A percentile compares a stretch with the other conserved stretches of the same genome.
Conservation (phyloP, 2,113 vertebrate genomes). For the Seriola aureovittata region DNA sequence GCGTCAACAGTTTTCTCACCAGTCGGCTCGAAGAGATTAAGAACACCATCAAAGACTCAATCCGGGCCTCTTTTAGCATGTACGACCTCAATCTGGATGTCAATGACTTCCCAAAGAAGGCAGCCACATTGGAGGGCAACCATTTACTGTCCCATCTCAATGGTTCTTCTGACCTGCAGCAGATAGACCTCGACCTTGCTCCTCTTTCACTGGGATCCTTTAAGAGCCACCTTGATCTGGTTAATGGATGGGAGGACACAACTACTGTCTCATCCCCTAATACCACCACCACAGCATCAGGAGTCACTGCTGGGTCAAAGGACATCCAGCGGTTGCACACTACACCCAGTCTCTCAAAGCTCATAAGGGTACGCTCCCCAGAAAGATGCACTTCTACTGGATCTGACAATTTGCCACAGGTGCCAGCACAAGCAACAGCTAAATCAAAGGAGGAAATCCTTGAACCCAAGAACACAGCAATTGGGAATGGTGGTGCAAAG, state of each 20-base stretch:
- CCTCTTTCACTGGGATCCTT: conserved; percentile 92
- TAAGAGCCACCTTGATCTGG: conserved; percentile 89
- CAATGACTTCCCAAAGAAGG: conserved; percentile 95
- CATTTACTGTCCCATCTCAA: conserved; percentile 93
- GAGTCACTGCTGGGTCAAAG: conserved; percentile 70
- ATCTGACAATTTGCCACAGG: conserved; percentile 72
- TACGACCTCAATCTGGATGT: conserved; percentile 96
- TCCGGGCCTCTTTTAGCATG: conserved; percentile 94
- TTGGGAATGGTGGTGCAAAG: conserved; percentile 78
- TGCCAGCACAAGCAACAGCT: conserved; percentile 71
- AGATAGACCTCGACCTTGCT: conserved; percentile 95
- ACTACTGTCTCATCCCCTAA: conserved; percentile 65
- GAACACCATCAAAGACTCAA: conserved; percentile 98
- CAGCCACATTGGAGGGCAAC: conserved; percentile 91
- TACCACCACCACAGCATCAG: conserved; percentile 38
- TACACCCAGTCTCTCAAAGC: conserved; percentile 92
- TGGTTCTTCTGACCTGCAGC: conserved; percentile 91
- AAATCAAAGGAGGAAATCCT: conserved; percentile 81
- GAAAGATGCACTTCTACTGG: conserved; percentile 83
- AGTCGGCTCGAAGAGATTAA: conserved; percentile 98
- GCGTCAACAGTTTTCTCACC: conserved; percentile 97
- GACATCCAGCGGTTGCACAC: conserved; percentile 91
- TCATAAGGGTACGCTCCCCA: conserved; percentile 93
- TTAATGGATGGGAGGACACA: conserved; percentile 83
- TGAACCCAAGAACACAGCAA: conserved; percentile 73